Percentiles rank a stretch among this genome's conserved stretches.
Evolutionary conservation across 2,113 vertebrate genomes (phyloP).

Genomic region (Lipophrys pholis): DNA sequence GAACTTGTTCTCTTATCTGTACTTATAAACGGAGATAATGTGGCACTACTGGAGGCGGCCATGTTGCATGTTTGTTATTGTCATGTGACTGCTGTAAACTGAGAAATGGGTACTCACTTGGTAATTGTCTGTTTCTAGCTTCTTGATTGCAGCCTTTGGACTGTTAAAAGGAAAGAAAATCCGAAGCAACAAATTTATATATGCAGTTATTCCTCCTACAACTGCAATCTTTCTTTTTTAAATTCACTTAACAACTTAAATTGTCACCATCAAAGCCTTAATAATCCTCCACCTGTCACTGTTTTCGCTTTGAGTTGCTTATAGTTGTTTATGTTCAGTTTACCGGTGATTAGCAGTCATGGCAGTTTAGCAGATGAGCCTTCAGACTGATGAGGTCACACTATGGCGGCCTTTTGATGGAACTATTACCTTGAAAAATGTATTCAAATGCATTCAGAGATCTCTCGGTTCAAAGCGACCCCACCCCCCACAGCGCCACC

Average conservation of each 20-base stretch:
- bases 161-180: no score
- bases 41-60: no score
- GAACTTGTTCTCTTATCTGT: no score
- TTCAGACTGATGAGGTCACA: conserved; percentile 36
- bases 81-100: no score
- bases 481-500: background rate
- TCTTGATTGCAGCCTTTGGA: no score
- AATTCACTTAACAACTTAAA: background rate
- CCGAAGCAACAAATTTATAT: no score
- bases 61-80: no score
- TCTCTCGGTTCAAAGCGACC: conserved; percentile 34
- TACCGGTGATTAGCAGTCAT: conserved; percentile 18
- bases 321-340: conserved; percentile 28
- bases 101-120: no score
- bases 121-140: no score
- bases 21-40: no score
- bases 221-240: no score
- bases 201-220: no score
- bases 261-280: conserved; percentile 8
- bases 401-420: conserved; percentile 23
- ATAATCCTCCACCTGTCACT: conserved; percentile 1
- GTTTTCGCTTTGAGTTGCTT: conserved; percentile 6
- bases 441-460: conserved; percentile 59
- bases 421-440: conserved; percentile 26
- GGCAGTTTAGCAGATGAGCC: conserved; percentile 1